Percentiles rank a stretch among this genome's conserved stretches.
phyloP scores from a whole-genome alignment of 2,113 vertebrate species.

The Pangasianodon hypophthalmus region DNA sequence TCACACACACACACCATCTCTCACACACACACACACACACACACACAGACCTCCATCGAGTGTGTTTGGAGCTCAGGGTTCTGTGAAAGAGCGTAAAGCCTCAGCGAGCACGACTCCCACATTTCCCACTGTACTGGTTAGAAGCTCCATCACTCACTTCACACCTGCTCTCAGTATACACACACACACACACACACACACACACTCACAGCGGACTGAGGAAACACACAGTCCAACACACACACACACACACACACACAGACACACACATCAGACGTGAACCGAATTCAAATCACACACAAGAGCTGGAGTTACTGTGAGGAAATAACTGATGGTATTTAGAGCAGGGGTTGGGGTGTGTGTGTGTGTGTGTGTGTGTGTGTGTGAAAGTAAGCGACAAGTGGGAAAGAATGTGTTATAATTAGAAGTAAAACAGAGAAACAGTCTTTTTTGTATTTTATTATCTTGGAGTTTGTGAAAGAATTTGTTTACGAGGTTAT shows the following conservation, averaged over 20 bases:
- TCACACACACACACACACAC: neutral
- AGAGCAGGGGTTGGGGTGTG: neutral
- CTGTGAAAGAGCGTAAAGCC: conserved; percentile 44
- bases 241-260: neutral
- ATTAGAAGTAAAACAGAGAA: neutral
- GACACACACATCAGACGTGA: neutral
- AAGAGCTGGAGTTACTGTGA: neutral
- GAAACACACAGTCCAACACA: neutral
- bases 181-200: neutral
- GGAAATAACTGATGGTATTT: conserved; percentile 7
- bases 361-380: neutral
- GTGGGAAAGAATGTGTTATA: neutral
- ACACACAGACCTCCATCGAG: conserved; percentile 35
- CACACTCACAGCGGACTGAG: too few relatives aligned
- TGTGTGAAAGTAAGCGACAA: neutral
- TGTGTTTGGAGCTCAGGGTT: conserved; percentile 43
- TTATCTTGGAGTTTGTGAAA: too few relatives aligned
- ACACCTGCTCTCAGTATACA: neutral
- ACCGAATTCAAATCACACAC: neutral
- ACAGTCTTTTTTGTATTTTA: too few relatives aligned
- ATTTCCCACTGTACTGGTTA: conserved; percentile 7
- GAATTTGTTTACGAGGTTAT: too few relatives aligned
- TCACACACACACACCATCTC: neutral
- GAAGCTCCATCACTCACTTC: conserved; percentile 35
- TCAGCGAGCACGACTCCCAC: conserved; percentile 8